Base-by-base conservation (phyloP, 2,797 vertebrate species). In the Girardinus metallicus region DNA sequence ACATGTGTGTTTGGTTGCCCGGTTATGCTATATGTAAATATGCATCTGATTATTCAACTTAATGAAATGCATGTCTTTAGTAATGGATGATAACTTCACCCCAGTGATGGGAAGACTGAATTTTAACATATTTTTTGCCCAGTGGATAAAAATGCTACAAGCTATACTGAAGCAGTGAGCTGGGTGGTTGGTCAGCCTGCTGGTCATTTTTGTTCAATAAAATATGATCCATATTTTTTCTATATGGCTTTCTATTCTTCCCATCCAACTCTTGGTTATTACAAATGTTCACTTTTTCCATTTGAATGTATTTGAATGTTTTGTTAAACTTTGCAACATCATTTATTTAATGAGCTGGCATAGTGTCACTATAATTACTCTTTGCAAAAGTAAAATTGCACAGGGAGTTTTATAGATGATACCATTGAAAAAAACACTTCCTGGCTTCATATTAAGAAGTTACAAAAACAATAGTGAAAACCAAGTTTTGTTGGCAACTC, bases 41-140 rank as follows among this genome's bases (percentile, higher is more conserved):
- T 5, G 55, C 10, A n/a, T 60, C n/a, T 60, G 57, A 62, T 31
- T 31, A 31, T 62, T 31, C 49, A n/a, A 55, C 49, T 26, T 74
- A 74, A 55, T 55, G 34, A 74, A 55, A 74, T 53, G 47, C 73
- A 39, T 55, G 47, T 55, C 21, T 15, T 74, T 34, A 73, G 16
- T 34, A 73, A 73, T 73, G 44, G 71, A 49, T 47, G 8, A 26
- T 26, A 55, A 74, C 12, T 41, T 74, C 11, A n/a, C 31, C 13
- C 11, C 31, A 13, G 72, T 23, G 11, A 41, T 18, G 9, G 70
- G n/a, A 46, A 39, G 34, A 29, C 34, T 12, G n/a, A 47, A 39
- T 74, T 39, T 41, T 74, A 41, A 11, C 21, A 21, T 1, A 3
- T 41, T 7, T 41, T 26, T n/a, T 55, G 21, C 26, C 34, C 47